Evolutionary conservation across 2,797 vertebrate species (phyloP).

Genomic region (Hyperoplus immaculatus): DNA sequence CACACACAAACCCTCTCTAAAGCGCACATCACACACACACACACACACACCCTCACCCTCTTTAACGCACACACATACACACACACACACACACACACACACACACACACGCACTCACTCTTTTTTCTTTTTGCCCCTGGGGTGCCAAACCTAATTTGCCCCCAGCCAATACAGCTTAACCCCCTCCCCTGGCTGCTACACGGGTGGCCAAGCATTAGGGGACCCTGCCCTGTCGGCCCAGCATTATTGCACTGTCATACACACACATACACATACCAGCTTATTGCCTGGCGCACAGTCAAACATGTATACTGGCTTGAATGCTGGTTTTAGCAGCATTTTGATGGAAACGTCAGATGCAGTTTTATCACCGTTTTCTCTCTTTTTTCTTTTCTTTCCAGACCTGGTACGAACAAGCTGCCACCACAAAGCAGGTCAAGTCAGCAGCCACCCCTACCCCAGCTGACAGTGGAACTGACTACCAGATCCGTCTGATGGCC

Average conservation of each 20-base stretch:
- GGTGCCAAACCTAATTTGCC: conserved; percentile 83
- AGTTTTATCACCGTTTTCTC: conserved; percentile 20
- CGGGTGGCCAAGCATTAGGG: conserved; percentile 71
- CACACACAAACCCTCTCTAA: conserved; percentile 52
- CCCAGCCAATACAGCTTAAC: conserved; percentile 84
- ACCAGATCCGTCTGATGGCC: conserved; percentile 61
- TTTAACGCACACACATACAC: conserved; percentile 51
- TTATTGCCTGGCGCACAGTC: conserved; percentile 23
- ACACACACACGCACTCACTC: conserved; percentile 43
- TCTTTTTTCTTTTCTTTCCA: conserved; percentile 65
- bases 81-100: conserved; percentile 49
- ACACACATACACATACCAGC: conserved; percentile 47
- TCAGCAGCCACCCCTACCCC: neutral
- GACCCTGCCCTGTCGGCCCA: conserved; percentile 48
- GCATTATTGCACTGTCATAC: conserved; percentile 52
- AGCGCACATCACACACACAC: neutral
- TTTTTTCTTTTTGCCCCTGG: conserved; percentile 69
- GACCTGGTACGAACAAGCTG: conserved; percentile 78
- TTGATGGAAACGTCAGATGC: conserved; percentile 34
- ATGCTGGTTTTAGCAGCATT: conserved; percentile 31
- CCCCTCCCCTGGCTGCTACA: conserved; percentile 71
- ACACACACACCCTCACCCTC: conserved; percentile 40
- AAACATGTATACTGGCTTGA: conserved; percentile 22
- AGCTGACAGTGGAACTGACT: neutral
- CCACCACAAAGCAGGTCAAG: conserved; percentile 8